Evolutionary conservation across 2,888 invertebrate species (phyloP), one percentile per base, ranked within the genome.

Genomic region (Aplocera efformata): DNA sequence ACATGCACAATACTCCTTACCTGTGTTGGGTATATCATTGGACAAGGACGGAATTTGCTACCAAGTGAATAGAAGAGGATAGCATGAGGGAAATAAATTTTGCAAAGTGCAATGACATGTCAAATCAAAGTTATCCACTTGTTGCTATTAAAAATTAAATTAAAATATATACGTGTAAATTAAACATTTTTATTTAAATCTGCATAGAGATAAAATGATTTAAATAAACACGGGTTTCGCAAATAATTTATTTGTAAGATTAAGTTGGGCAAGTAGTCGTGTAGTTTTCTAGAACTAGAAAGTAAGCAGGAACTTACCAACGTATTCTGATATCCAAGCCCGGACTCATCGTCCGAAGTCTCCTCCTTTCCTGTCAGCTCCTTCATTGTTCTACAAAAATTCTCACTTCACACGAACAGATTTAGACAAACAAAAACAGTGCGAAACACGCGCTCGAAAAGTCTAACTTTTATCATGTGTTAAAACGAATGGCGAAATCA

Each of bases 241-340:
- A 17, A n/a, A n/a, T n/a, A n/a, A n/a, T n/a, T n/a, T n/a, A n/a
- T n/a, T n/a, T n/a, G n/a, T n/a, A n/a, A 31, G 23, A 40, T 24
- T 29, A 29, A 35, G 35, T 42, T 47, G 31, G 30, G 42, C 38
- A 41, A 32, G 27, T 37, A 13, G 47, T 46, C 54, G 56, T 63
- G 72, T 73, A 17, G 13, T 17, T 10, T 26, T 42, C 69, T 75
- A 70, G 63, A 71, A 72, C 13, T 17, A 17, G 13, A 17, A 17
- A 17, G 78, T 77, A 56, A 47, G 17, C 36, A 49, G 48, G 41
- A 27, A 89, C 91, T 91, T 62, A 92, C 92, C 90, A 92, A 90
- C 28, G 92, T 92, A 58, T 92, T 91, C 70, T 92, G 92, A 62
- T 92, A 92, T 34, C 94, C 94, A 64, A 94, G 78, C 43, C 93